Percentiles rank a stretch among this genome's conserved stretches.
Conservation (phyloP, 2,888 invertebrate species). For the Harpalus rufipes region DNA sequence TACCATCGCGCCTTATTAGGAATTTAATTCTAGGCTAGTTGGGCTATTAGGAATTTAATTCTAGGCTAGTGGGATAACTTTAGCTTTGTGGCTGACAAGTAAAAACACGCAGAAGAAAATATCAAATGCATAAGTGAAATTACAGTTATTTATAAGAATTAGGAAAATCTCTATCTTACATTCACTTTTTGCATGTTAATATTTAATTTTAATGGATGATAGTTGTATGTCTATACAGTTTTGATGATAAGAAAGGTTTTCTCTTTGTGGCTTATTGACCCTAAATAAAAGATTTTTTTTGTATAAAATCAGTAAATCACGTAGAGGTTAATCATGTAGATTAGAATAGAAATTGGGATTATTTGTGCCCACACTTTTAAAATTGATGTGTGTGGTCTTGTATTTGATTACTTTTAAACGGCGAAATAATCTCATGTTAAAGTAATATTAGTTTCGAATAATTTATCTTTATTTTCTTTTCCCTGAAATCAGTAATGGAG, state of each 20-base stretch:
- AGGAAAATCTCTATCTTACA: slow-evolving; percentile 36
- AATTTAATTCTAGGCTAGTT: slow-evolving; percentile 36
- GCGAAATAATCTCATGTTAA: too few relatives aligned
- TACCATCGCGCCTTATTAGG: slow-evolving; percentile 3
- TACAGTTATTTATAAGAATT: slow-evolving; percentile 39
- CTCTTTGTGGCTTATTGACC: slow-evolving; percentile 24
- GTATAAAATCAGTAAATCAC: background rate
- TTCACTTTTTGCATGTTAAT: slow-evolving; percentile 46
- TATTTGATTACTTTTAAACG: background rate
- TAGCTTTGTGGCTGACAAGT: background rate
- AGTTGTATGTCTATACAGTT: background rate
- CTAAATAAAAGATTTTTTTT: background rate
- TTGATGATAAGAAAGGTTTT: slow-evolving; percentile 20
- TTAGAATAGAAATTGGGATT: background rate
- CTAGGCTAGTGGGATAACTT: slow-evolving; percentile 33
- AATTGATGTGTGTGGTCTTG: background rate
- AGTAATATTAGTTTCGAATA: too few relatives aligned
- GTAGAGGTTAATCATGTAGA: background rate
- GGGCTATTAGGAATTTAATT: slow-evolving; percentile 21
- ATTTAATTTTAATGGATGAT: slow-evolving; percentile 32
- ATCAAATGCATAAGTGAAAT: slow-evolving; percentile 31
- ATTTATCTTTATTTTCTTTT: too few relatives aligned
- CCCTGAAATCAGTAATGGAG: too few relatives aligned
- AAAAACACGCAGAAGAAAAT: slow-evolving; percentile 34
- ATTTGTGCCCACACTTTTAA: background rate